A percentile compares a stretch with the other conserved stretches of the same genome.
phyloP scores from a whole-genome alignment of 2,113 vertebrate genomes.

The Formicarius rufipectus region DNA sequence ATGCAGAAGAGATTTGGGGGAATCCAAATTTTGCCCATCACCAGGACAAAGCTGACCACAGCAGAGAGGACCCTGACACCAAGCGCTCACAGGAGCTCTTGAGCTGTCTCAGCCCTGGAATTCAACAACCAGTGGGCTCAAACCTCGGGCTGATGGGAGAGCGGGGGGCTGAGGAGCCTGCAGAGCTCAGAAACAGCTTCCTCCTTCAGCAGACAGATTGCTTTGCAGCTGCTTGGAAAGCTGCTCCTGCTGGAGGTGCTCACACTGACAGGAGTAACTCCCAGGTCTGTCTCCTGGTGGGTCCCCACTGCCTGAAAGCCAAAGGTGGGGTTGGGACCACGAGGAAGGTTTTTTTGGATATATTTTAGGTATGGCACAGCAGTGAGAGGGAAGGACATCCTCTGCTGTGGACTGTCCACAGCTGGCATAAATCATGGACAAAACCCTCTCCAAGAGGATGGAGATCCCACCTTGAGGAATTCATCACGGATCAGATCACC shows the following conservation, averaged over 20 bases:
- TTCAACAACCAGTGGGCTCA: neutral
- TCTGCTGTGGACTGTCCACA: neutral
- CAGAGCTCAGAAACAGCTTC: neutral
- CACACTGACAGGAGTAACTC: accelerated
- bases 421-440: neutral
- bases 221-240: neutral
- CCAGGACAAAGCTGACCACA: neutral
- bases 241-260: neutral
- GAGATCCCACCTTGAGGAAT: neutral
- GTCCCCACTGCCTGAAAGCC: neutral
- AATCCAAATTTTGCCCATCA: neutral
- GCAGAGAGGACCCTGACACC: neutral
- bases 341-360: neutral
- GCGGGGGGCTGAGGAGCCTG: neutral
- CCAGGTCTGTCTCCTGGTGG: neutral
- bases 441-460: neutral
- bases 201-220: neutral
- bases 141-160: neutral
- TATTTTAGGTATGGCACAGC: neutral
- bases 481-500: neutral
- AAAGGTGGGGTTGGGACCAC: neutral
- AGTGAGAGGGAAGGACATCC: neutral
- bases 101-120: neutral
- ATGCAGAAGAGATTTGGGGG: neutral
- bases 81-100: neutral